phyloP scores from a whole-genome alignment of 2,113 vertebrate genomes.

The Alouatta palliata region DNA sequence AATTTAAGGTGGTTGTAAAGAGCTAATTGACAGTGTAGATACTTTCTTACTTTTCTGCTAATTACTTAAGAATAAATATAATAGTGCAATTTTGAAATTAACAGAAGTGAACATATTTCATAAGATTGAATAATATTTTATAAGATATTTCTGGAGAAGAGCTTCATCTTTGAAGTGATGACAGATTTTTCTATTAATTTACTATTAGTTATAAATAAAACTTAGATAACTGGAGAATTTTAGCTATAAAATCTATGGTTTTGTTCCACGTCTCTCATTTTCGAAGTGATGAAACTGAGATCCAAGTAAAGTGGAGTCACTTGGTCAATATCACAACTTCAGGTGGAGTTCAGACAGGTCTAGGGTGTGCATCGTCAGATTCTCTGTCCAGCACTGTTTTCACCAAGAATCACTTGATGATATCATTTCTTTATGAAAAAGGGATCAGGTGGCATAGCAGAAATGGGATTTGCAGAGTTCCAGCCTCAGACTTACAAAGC shows the following conservation, averaged over 20 bases:
- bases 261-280: not conserved
- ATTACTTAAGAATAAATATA: not conserved
- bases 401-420: not conserved
- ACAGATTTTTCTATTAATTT: not conserved
- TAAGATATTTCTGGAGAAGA: not conserved
- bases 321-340: not conserved
- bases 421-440: not conserved
- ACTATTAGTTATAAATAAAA: not conserved
- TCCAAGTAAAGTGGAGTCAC: accelerated
- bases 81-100: not conserved
- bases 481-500: no score
- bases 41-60: not conserved
- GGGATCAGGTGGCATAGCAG: no score
- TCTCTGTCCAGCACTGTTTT: not conserved
- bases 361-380: not conserved
- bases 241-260: not conserved
- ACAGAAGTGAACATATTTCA: not conserved
- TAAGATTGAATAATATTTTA: not conserved
- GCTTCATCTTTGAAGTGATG: not conserved
- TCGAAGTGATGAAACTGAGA: not conserved
- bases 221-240: not conserved
- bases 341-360: not conserved
- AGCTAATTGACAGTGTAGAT: not conserved
- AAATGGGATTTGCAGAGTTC: no score
- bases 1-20: not conserved